Conservation (phyloP, 1,140 invertebrate species). For the Aporrectodea caliginosa region DNA sequence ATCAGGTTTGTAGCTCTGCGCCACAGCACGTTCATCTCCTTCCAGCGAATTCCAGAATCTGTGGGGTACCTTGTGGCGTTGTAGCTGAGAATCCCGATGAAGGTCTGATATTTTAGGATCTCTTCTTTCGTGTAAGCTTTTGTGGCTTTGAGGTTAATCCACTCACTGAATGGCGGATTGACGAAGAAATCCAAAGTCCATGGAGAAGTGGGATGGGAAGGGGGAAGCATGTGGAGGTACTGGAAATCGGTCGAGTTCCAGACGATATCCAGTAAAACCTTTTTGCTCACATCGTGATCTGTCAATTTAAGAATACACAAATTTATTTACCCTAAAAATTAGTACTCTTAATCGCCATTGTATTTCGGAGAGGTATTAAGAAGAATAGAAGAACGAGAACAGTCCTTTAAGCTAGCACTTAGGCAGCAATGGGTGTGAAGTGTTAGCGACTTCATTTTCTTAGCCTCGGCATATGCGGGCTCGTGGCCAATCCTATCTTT, state of each 20-base stretch:
- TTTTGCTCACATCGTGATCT: slow-evolving; percentile 27
- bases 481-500: too few species aligned
- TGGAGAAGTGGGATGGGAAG: background rate
- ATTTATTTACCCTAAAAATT: too few species aligned
- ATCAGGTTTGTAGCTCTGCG: background rate
- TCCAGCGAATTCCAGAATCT: slow-evolving; percentile 19
- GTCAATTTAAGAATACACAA: background rate
- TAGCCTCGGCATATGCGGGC: too few species aligned
- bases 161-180: slow-evolving; percentile 11
- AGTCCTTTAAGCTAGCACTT: too few species aligned
- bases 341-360: too few species aligned
- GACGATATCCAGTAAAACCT: slow-evolving; percentile 26
- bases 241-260: slow-evolving; percentile 26
- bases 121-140: slow-evolving; percentile 18
- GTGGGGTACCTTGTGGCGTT: slow-evolving; percentile 2
- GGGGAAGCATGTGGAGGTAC: slow-evolving; percentile 21
- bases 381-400: too few species aligned
- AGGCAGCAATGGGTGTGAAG: too few species aligned
- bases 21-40: slow-evolving; percentile 17
- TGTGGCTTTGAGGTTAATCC: slow-evolving; percentile 18
- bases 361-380: too few species aligned
- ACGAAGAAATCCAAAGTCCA: slow-evolving; percentile 29
- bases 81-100: slow-evolving; percentile 1
- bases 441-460: too few species aligned
- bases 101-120: slow-evolving; percentile 6